Base-by-base conservation (phyloP, 2,888 invertebrate species). In the Eupeodes latifasciatus region DNA sequence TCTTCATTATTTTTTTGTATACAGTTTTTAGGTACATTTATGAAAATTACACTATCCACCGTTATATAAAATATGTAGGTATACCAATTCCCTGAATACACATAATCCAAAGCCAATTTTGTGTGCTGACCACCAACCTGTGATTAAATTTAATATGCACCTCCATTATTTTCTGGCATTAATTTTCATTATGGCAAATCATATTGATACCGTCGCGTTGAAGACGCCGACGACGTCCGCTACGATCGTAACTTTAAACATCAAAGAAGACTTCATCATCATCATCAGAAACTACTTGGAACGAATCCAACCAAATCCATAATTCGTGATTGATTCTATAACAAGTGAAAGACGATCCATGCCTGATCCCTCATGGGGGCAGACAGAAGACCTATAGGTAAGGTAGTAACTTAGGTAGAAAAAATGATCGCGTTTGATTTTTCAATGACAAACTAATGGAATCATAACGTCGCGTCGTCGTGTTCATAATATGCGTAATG, bases 131-230 rank as follows among this genome's bases (percentile, higher is more conserved):
- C 79, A 40, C 62, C 67, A 84, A 83, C 84, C 84, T 87, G 49
- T 55, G 76, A 84, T 87, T 84, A 87, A 84, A 84, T 87, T 84
- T 84, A 77, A 87, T 87, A 84, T 87, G 84, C 84, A 16, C 84
- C 76, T 84, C 80, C 87, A 87, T 76, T 84, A 87, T 87, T 80
- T 76, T 77, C 76, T 80, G 57, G 71, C 62, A 61, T 61, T 87
- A 80, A 40, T 11, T 5, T 62, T 61, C 19, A n/a, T 34, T 34
- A 34, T 59, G 67, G 36, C 55, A 44, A 57, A n/a, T 5, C 12
- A 44, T 19, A 53, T 19, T 36, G 12, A 57, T 14, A 34, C 49
- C 69, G 12, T 47, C 40, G 19, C 19, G 19, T 19, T 1, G 19
- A 0, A 19, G 19, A 19, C 19, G 19, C 19, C 19, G 53, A 61